Evolutionary conservation across 2,113 vertebrate species (phyloP).

Genomic region (Grammomys dolichurus): DNA sequence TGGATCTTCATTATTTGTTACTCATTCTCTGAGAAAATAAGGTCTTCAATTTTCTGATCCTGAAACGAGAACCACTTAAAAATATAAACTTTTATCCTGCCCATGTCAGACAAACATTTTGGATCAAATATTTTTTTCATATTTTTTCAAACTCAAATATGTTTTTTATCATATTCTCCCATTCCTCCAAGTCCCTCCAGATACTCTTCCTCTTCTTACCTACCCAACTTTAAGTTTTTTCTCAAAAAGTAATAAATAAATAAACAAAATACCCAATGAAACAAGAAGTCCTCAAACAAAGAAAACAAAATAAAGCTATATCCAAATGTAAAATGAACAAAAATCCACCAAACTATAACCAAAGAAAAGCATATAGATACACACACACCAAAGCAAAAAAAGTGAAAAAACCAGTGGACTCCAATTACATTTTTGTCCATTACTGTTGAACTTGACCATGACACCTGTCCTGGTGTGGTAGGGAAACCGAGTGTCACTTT

Average conservation of each 20-base stretch:
- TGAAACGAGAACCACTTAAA: constrained; percentile 63
- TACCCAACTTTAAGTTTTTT: neutral
- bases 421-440: neutral
- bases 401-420: neutral
- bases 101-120: neutral
- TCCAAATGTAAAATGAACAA: neutral
- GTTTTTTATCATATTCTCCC: neutral
- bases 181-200: neutral
- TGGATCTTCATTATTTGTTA: neutral
- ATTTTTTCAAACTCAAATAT: neutral
- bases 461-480: neutral
- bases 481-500: neutral
- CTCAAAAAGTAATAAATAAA: neutral
- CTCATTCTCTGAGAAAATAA: neutral
- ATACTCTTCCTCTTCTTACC: neutral
- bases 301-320: neutral
- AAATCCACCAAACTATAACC: neutral
- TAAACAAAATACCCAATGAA: neutral
- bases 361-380: neutral
- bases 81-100: neutral
- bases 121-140: neutral
- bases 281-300: neutral
- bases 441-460: neutral
- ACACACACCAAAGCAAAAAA: neutral
- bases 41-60: constrained; percentile 28